Evolutionary conservation across 1,140 invertebrate species (phyloP), one percentile per base, ranked within the genome.

Genomic region (Calosoma granatense): DNA sequence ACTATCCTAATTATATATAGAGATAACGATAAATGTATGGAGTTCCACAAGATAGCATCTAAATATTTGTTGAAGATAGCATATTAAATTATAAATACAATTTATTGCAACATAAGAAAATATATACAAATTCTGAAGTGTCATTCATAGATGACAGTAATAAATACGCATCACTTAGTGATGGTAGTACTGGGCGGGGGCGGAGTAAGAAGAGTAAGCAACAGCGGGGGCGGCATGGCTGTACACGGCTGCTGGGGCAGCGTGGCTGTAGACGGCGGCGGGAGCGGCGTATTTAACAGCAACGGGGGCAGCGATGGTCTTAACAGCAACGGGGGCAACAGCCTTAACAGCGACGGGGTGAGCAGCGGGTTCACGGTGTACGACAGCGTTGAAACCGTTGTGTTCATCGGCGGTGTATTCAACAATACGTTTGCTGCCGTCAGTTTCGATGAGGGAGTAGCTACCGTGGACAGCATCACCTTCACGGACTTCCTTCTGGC

Each of bases 361-460:
- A 36, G 17, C 20, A 20, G 23, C 36, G 17, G 11, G 26, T 36
- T 55, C 36, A 39, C 36, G 36, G 36, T 53, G 19, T 3, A 21
- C 19, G 12, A 21, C 21, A 21, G 21, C 21, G 19, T 36, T 36
- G 15, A 20, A 55, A 20, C 26, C 26, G 36, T 19, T 36, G 26
- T 55, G 26, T 1, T 65, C 57, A 21, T 66, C 67, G 56, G 69
- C 69, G 30, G 53, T 57, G 57, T 60, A 57, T 2, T 61, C 64
- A 0, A 70, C 71, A 53, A 71, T 72, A 61, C 76, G 70, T 60
- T 74, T 64, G 51, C 72, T 70, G 59, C 77, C 76, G 65, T 77
- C 76, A 57, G 77, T 73, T 63, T 77, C 76, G 57, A 77, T 70
- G 53, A 76, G 57, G 36, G 65, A 65, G 61, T 67, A 70, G 39